phyloP scores from a whole-genome alignment of 2,797 vertebrate genomes.

The Otolemur crassicaudatus region DNA sequence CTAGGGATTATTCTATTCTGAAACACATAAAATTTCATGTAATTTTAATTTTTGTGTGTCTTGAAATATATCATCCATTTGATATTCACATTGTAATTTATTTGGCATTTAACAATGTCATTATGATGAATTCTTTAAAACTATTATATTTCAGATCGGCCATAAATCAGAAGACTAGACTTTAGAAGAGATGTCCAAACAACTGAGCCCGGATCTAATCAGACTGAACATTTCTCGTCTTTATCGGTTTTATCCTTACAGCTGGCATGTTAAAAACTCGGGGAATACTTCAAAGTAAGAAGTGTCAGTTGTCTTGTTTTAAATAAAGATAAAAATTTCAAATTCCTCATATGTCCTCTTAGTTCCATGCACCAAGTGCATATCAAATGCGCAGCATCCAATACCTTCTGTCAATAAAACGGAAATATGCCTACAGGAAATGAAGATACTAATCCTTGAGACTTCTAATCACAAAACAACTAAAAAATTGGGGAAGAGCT shows the following conservation, averaged over 20 bases:
- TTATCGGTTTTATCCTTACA: conserved; percentile 31
- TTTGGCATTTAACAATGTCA: conserved; percentile 67
- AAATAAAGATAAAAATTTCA: neutral
- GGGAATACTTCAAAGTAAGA: conserved; percentile 46
- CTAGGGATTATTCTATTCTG: conserved; percentile 62
- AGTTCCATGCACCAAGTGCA: neutral
- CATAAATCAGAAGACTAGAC: conserved; percentile 51
- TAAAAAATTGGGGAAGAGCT: neutral
- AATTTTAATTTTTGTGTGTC: conserved; percentile 65
- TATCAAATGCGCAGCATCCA: neutral
- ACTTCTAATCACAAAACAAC: neutral
- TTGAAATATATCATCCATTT: conserved; percentile 65
- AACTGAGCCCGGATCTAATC: neutral
- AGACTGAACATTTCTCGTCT: neutral
- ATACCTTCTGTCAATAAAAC: neutral
- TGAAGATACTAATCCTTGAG: neutral
- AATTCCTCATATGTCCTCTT: neutral
- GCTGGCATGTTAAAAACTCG: conserved; percentile 12
- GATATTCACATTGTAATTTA: conserved; percentile 61
- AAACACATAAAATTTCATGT: conserved; percentile 70
- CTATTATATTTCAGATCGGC: conserved; percentile 14
- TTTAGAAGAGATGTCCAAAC: conserved; percentile 24
- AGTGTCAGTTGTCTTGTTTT: neutral
- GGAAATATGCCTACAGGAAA: neutral
- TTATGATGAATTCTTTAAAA: conserved; percentile 42